Base-by-base conservation (phyloP, 1,140 invertebrate species). In the Lucilia cuprina region DNA sequence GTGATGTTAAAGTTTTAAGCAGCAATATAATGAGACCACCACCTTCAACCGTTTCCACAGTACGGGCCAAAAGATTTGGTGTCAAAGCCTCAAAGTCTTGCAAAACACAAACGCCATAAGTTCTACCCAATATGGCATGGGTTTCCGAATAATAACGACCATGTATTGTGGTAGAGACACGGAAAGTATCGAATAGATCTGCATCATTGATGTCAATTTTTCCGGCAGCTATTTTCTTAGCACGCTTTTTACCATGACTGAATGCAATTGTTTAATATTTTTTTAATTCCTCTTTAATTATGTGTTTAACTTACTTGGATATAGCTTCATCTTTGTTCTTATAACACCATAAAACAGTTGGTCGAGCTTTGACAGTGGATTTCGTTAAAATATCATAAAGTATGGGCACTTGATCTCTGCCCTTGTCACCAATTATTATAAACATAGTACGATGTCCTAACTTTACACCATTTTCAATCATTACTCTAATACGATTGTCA, bases 61-160 rank as follows among this genome's bases (percentile, higher is more conserved):
- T 99, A 85, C 99, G 93, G 0, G 99, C 99, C 88, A 99, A 92
- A 74, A 99, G 93, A 92, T 99, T 99, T 8, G 99, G 99, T n/a
- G 99, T 99, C 0, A 99, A 88, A 3, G 98, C 98, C 93, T 99
- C 99, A 93, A 99, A 99, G 93, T 99, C 99, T 95, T 99, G 98
- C 84, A 99, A 92, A 84, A 99, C 95, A 92, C 98, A 98, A 94
- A 99, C 98, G 83, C 98, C 98, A 93, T 96, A 99, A 0, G 99
- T 99, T 86, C 98, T 98, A 83, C 99, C 99, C 2, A 99, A 93
- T 90, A 99, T 99, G 88, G 98, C 98, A 91, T 99, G 98, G 10
- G 98, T 99, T 92, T 99, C 98, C 4, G 95, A 95, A 91, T 99
- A 99, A 92, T 99, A 99, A 91, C 98, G 96, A 87, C 99, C 99